phyloP scores from a whole-genome alignment of 2,113 vertebrate genomes.

The Ictalurus punctatus region DNA sequence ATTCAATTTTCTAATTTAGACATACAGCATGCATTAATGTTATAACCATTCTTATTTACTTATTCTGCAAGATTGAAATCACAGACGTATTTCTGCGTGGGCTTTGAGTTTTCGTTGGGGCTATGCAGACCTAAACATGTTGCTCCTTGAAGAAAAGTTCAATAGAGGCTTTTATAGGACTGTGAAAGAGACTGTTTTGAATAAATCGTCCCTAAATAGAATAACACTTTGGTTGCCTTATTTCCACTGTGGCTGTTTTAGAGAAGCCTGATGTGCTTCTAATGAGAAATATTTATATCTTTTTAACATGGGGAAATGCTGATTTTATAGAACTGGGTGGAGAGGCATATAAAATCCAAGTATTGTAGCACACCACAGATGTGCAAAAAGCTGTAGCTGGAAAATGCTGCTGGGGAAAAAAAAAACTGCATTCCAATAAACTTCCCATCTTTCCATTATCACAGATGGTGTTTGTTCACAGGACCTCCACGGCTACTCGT shows the following conservation, averaged over 20 bases:
- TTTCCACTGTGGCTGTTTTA: conserved; percentile 48
- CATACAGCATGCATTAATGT: neutral
- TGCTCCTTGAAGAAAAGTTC: neutral
- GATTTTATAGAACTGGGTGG: conserved; percentile 74
- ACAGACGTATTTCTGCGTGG: neutral
- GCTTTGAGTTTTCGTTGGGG: neutral
- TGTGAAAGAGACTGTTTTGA: conserved; percentile 4
- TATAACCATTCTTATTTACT: neutral
- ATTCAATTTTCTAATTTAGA: neutral
- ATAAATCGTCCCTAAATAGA: conserved; percentile 35
- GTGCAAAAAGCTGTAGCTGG: conserved; percentile 53
- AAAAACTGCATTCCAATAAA: conserved; percentile 57
- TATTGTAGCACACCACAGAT: conserved; percentile 53
- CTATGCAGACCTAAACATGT: neutral
- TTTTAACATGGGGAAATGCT: conserved; percentile 58
- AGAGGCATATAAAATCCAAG: conserved; percentile 65
- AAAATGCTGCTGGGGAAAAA: conserved; percentile 46
- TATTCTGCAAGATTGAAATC: neutral
- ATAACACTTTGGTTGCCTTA: neutral
- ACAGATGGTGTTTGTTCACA: conserved; percentile 52
- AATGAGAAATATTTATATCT: conserved; percentile 58
- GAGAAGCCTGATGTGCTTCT: conserved; percentile 53
- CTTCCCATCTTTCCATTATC: conserved; percentile 45
- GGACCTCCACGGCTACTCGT: neutral
- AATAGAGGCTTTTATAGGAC: neutral